Percentiles rank a stretch among this genome's conserved stretches.
Conservation (phyloP, 2,797 vertebrate genomes). For the Enteromius thamalakanensis region DNA sequence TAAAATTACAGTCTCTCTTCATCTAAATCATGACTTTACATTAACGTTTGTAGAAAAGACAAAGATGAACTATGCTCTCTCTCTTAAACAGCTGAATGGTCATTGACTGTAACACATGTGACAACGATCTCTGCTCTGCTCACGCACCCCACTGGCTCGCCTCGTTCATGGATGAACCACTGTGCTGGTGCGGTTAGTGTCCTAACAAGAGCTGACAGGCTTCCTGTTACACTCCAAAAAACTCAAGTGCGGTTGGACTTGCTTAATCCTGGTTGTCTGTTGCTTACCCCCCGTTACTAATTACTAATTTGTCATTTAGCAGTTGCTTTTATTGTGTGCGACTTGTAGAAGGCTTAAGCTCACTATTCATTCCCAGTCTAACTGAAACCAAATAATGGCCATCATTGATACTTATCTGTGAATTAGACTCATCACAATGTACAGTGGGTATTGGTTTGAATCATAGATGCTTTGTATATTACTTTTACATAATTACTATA, state of each 20-base stretch:
- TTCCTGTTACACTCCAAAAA: conserved; percentile 29
- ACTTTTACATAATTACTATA: no score
- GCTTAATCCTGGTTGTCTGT: conserved; percentile 32
- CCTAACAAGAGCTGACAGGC: conserved; percentile 48
- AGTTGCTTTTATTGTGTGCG: background rate
- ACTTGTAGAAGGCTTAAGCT: background rate
- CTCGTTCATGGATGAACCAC: background rate
- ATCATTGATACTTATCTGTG: conserved; percentile 12
- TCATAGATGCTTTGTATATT: background rate
- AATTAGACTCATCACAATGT: background rate
- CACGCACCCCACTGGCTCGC: background rate
- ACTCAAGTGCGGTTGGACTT: background rate
- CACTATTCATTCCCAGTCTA: background rate
- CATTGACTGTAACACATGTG: conserved; percentile 48
- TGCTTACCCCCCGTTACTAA: background rate
- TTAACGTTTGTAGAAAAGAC: conserved; percentile 4
- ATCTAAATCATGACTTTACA: conserved; percentile 39
- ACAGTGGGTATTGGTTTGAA: background rate
- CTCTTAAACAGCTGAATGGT: conserved; percentile 38
- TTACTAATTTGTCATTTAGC: conserved; percentile 48
- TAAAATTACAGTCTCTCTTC: conserved; percentile 44
- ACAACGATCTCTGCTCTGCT: conserved; percentile 42
- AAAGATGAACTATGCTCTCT: conserved; percentile 20
- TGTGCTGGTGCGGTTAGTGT: background rate
- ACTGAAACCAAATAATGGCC: conserved; percentile 3